phyloP scores from a whole-genome alignment of 2,797 vertebrate species.

The Microctenopoma stevenorrisi region DNA sequence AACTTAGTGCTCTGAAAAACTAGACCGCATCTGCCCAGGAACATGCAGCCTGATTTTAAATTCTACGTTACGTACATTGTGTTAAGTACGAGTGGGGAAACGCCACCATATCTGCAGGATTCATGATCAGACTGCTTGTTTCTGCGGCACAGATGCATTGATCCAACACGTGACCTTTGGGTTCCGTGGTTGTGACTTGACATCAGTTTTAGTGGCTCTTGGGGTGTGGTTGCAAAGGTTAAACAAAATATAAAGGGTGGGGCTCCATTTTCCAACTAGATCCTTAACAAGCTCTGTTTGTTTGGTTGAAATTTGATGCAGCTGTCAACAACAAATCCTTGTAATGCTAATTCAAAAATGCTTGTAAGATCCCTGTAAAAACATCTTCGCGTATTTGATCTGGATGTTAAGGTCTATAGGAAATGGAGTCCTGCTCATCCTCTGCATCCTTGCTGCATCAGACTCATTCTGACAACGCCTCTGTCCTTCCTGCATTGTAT shows the following conservation, averaged over 20 bases:
- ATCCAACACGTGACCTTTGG: slow-evolving; percentile 12
- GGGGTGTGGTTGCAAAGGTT: background rate
- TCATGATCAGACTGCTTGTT: background rate
- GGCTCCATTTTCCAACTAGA: slow-evolving; percentile 14
- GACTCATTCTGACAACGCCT: slow-evolving; percentile 31
- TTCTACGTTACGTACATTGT: background rate
- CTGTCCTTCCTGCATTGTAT: slow-evolving; percentile 43
- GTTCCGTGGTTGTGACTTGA: background rate
- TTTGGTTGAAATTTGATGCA: background rate
- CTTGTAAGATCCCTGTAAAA: background rate
- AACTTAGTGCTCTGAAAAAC: slow-evolving; percentile 39
- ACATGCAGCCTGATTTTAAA: background rate
- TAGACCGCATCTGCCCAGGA: background rate
- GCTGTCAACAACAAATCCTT: no score
- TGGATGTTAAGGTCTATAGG: slow-evolving; percentile 33
- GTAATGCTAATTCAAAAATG: background rate
- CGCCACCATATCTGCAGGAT: slow-evolving; percentile 21
- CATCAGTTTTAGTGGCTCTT: slow-evolving; percentile 11
- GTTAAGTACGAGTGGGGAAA: background rate
- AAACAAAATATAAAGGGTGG: background rate
- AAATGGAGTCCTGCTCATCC: slow-evolving; percentile 41
- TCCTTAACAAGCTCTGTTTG: background rate
- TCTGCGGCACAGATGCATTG: slow-evolving; percentile 12
- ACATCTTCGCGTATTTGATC: background rate
- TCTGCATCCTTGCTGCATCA: background rate